A percentile compares a stretch with the other conserved stretches of the same genome.
These are phyloP conservation scores for Leistus spinibarbis DNA, from an alignment of 2,888 invertebrate species.

Conservation along the genomic window DNA sequence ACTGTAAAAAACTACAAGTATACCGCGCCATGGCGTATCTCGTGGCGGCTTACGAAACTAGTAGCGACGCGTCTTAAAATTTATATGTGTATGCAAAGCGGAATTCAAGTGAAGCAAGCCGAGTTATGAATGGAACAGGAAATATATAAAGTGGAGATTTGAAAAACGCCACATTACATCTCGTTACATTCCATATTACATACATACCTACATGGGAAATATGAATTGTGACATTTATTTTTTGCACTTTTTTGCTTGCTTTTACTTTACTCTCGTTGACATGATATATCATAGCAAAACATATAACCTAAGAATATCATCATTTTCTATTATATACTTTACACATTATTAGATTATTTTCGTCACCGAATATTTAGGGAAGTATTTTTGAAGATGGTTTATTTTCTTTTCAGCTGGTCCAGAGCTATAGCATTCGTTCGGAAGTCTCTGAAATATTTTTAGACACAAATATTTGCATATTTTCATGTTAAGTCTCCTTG, in stretches of 20 bases:
- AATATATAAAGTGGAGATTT: constrained; percentile 24
- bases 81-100: constrained; percentile 6
- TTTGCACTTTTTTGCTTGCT: not conserved
- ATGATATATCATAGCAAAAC: constrained; percentile 13
- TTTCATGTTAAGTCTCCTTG: too few relatives aligned
- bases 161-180: constrained; percentile 23
- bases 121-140: constrained; percentile 1
- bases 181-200: constrained; percentile 26
- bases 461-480: too few relatives aligned
- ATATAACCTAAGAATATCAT: not conserved
- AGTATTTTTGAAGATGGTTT: too few relatives aligned
- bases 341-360: not conserved
- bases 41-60: not conserved
- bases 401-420: too few relatives aligned
- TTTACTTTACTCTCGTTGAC: constrained; percentile 2
- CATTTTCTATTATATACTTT: not conserved
- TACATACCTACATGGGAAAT: constrained; percentile 27
- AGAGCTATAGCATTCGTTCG: too few relatives aligned
- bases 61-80: not conserved
- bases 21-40: not conserved
- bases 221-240: constrained; percentile 20
- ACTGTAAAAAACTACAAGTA: not conserved
- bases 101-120: not conserved
- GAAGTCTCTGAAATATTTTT: too few relatives aligned
- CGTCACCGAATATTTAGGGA: too few relatives aligned